Conservation (phyloP, 2,888 invertebrate genomes). For the Rhagophthalmus giganteus region DNA sequence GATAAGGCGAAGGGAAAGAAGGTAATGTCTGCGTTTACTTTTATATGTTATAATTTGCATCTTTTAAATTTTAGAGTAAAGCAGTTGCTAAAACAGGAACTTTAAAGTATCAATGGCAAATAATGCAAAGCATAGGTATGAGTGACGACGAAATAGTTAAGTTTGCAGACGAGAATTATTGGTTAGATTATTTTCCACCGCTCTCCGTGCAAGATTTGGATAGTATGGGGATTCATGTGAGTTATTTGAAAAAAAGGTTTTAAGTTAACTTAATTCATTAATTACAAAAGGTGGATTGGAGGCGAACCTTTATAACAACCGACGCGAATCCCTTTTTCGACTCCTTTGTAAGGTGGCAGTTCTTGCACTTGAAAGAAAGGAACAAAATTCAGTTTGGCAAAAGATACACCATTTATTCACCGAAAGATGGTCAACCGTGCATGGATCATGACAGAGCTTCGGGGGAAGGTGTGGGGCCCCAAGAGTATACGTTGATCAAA, state of each 20-base stretch:
- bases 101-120: conserved; percentile 97
- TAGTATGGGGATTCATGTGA: conserved; percentile 86
- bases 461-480: conserved; percentile 97
- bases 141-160: conserved; percentile 87
- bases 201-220: conserved; percentile 83
- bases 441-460: conserved; percentile 98
- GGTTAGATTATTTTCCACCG: conserved; percentile 98
- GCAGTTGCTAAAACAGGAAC: conserved; percentile 87
- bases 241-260: not conserved
- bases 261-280: not conserved
- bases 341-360: conserved; percentile 98
- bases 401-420: conserved; percentile 94
- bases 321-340: conserved; percentile 97
- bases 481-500: conserved; percentile 97
- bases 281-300: conserved; percentile 85
- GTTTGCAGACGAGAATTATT: conserved; percentile 88
- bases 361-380: conserved; percentile 77
- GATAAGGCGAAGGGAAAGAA: conserved; percentile 93
- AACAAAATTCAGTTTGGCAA: conserved; percentile 97
- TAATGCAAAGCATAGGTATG: conserved; percentile 93
- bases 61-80: conserved; percentile 70
- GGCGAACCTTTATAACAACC: conserved; percentile 97
- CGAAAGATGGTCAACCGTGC: conserved; percentile 96
- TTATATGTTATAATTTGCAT: not conserved
- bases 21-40: conserved; percentile 52